Evolutionary conservation across 2,113 vertebrate genomes (phyloP).

Genomic region (Zonotrichia leucophrys): DNA sequence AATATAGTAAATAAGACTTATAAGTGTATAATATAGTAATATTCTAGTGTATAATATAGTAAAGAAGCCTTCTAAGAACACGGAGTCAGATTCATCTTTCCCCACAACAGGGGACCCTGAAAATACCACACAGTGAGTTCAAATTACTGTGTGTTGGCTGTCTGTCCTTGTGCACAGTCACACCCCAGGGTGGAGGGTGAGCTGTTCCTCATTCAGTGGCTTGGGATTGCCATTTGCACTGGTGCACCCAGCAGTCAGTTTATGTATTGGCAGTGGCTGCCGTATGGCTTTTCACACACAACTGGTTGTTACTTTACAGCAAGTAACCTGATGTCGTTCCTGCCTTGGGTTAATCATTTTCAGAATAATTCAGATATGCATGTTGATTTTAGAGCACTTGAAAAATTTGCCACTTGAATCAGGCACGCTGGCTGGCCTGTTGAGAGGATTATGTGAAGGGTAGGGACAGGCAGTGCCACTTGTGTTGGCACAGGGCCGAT

Average conservation of each 20-base stretch:
- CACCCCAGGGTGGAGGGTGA: background rate
- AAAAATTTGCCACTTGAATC: background rate
- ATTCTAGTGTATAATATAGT: no score
- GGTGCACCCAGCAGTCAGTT: background rate
- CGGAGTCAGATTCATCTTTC: no score
- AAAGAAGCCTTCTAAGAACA: no score
- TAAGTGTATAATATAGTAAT: no score
- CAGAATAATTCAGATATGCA: background rate
- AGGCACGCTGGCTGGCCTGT: background rate
- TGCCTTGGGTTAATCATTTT: background rate
- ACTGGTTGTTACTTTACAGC: background rate
- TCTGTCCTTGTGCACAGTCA: accelerated
- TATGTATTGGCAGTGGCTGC: background rate
- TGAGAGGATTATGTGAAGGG: background rate
- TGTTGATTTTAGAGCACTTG: background rate
- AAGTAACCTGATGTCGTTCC: background rate
- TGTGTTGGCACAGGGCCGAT: accelerated
- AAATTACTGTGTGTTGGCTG: background rate
- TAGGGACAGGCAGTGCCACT: background rate
- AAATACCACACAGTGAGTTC: background rate
- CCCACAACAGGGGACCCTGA: no score
- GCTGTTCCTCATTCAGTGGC: background rate
- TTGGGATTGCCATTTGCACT: background rate
- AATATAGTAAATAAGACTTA: no score
- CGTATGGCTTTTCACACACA: background rate